phyloP scores from a whole-genome alignment of 2,797 vertebrate genomes.

The Choloepus didactylus region DNA sequence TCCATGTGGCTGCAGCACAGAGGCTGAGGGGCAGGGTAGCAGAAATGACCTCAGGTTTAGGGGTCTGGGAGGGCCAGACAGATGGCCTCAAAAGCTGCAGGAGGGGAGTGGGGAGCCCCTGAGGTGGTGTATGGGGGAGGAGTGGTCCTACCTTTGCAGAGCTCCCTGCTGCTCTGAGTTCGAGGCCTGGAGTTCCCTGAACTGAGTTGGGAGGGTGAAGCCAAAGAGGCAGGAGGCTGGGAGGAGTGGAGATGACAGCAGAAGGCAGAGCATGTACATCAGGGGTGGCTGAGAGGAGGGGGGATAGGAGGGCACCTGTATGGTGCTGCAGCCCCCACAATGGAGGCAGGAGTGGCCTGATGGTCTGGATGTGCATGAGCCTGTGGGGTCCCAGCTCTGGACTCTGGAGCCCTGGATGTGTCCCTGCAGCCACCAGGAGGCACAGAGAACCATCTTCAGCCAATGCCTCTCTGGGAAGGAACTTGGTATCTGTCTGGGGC shows the following conservation, averaged over 20 bases:
- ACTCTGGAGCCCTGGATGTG: not conserved
- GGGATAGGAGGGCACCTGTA: fast-evolving
- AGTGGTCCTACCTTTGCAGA: not conserved
- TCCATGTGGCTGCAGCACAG: not conserved
- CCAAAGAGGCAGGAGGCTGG: not conserved
- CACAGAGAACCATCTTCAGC: not conserved
- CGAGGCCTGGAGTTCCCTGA: fast-evolving
- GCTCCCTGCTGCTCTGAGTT: constrained; percentile 84
- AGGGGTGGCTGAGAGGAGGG: not conserved
- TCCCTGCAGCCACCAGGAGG: not conserved
- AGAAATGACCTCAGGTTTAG: not conserved
- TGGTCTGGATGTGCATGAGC: not conserved
- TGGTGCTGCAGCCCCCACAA: fast-evolving
- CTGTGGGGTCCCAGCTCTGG: too few relatives aligned
- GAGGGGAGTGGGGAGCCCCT: not conserved
- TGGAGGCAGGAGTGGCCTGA: fast-evolving
- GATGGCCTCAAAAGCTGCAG: not conserved
- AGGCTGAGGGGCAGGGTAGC: not conserved
- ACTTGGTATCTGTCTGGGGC: too few relatives aligned
- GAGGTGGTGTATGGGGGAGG: not conserved
- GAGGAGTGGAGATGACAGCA: not conserved
- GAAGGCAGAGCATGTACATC: not conserved
- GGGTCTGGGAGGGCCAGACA: too few relatives aligned
- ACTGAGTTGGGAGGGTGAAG: not conserved
- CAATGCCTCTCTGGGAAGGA: fast-evolving